Base-by-base conservation (phyloP, 1,140 invertebrate species). In the Drosophila sulfurigaster region DNA sequence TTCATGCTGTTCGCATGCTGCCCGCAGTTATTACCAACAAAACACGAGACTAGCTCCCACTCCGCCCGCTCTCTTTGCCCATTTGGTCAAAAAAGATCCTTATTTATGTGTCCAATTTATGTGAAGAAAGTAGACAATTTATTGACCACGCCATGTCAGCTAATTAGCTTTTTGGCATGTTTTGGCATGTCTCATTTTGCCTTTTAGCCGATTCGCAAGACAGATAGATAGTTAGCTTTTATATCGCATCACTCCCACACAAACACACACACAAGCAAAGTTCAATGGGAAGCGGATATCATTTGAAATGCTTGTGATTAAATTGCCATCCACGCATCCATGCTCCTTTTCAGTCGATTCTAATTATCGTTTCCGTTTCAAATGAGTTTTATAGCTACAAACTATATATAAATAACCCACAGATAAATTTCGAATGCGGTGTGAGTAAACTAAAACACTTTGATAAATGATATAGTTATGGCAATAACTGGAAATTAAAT, bases 111-210 rank as follows among this genome's bases (percentile, higher is more conserved):
- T n/a, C 2, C 32, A 43, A 58, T 20, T 49, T 52, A 35, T 28
- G 38, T 16, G n/a, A 10, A 32, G 30, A 28, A 63, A 38, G 51
- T 32, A 45, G 51, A 28, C 64, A 54, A 68, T 68, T 74, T 74
- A 68, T 74, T 45, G 46, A 1, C n/a, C 32, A 64, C 20, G 71
- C 38, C 48, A 68, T 68, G 71, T 35, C 41, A 16, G 71, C 57
- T 74, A 74, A 74, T 74, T 74, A 74, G 71, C 71, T 74, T 64
- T 60, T 56, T 41, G 41, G 6, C 64, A 73, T 59, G 45, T 38
- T 46, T 45, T 41, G 41, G 10, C 71, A 73, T 59, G 45, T 38
- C 35, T 59, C 54, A 35, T 49, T 46, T 2, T 3, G 15, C 8
- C 25, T 15, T 16, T 54, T 35, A 43, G 20, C 15, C 30, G 35